Base-by-base conservation (phyloP, 2,113 vertebrate genomes). In the Dolichotis patagonum region DNA sequence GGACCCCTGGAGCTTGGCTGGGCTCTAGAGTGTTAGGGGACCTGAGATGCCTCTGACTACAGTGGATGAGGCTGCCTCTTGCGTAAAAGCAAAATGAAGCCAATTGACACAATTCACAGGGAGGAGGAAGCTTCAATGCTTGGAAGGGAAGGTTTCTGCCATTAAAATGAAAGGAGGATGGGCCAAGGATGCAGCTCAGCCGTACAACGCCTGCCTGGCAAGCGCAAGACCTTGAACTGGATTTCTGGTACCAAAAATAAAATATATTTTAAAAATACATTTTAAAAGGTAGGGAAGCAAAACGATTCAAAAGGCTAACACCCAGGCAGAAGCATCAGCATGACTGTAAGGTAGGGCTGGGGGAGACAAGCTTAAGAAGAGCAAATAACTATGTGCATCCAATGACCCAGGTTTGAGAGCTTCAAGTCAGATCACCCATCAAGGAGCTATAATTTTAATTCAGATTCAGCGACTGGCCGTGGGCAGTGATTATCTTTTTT, bases 401-500 rank as follows among this genome's bases (percentile, higher is more conserved):
- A 46, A 65, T 46, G 30, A 5, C 90, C 20, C 35, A 38, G 13
- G 26, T 46, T 85, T 83, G 43, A 95, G 46, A 85, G 49, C 65
- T 32, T 24, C 17, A 56, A 73, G 14, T 78, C 86, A 56, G 62
- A 88, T 52, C 52, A 17, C 14, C 19, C 60, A 30, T n/a, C 56
- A 67, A 63, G 16, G 41, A 58, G 56, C 63, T n/a, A 9, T 81
- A 35, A 82, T 78, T 91, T 92, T 69, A 92, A 69, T 63, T 81
- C 46, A 54, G 85, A 24, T 8, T 65, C 26, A 13, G 20, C 20
- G 26, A 88, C 26, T 91, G 30, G 56, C 38, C 35, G 26, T 60
- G 6, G 3, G 12, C n/a, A 54, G 11, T 28, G 63, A 81, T 73
- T 54, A 24, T 63, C 13, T 85, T 73, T 35, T 30, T 80, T 60